Conservation (phyloP, 1,140 invertebrate genomes). For the Scaptomyza graminum region DNA sequence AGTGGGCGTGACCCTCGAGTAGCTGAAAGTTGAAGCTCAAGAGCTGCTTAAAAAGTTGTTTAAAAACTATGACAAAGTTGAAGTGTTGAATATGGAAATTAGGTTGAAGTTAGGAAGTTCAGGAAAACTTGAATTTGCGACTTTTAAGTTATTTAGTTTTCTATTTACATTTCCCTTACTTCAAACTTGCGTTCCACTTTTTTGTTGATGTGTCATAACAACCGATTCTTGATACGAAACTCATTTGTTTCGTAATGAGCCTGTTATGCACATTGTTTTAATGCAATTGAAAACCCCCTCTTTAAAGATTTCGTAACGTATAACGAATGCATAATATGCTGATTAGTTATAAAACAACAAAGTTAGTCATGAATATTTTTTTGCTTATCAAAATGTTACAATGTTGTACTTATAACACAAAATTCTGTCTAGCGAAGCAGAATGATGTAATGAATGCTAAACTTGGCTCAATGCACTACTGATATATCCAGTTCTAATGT, state of each 20-base stretch:
- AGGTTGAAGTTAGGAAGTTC: too few relatives aligned
- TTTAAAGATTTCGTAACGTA: constrained; percentile 7
- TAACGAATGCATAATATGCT: constrained; percentile 10
- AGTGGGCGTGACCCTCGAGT: background rate
- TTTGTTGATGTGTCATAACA: too few relatives aligned
- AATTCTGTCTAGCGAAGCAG: constrained; percentile 44
- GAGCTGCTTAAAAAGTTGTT: background rate
- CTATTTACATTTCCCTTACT: background rate
- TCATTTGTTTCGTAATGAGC: constrained; percentile 7
- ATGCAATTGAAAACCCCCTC: too few relatives aligned
- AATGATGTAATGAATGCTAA: constrained; percentile 62
- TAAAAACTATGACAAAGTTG: background rate
- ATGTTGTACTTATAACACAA: too few relatives aligned
- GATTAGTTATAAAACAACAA: constrained; percentile 21
- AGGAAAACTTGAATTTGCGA: background rate
- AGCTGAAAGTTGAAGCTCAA: background rate
- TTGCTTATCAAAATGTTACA: constrained; percentile 9
- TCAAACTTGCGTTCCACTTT: background rate
- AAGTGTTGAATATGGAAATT: too few relatives aligned
- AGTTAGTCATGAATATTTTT: constrained; percentile 11
- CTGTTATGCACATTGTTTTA: constrained; percentile 8
- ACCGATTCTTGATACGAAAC: constrained; percentile 6
- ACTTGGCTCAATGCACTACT: constrained; percentile 1
- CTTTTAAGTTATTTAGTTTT: too few relatives aligned
- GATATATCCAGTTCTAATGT: constrained; percentile 29